Evolutionary conservation across 64 coral and sea anemone species (phyloP), one percentile per base, ranked within the genome.

Genomic region (Pocillopora damicornis): DNA sequence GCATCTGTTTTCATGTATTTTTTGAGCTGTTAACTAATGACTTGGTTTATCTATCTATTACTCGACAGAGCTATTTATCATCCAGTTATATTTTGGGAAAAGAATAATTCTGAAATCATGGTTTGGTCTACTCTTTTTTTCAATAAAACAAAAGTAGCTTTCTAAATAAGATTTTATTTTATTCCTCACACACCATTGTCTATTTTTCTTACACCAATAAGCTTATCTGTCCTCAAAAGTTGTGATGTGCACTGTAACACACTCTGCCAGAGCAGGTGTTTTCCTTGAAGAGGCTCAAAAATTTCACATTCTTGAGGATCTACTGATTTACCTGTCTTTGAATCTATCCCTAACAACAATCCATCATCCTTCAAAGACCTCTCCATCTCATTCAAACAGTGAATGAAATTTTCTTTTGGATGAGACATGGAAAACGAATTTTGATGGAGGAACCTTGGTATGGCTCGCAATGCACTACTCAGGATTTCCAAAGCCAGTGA

Each of bases 271-370:
- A 92, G 64, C 25, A 92, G 60, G 18, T 82, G 75, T 72, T 98
- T 98, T 22, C 77, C 90, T 75, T 45, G 37, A 34, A 92, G 79
- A 23, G 97, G 88, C 35, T 99, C 97, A 79, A 80, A 88, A 71
- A 99, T 37, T 22, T 87, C 79, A 37, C 69, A 35, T 30, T 75
- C 75, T 5, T 1, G 37, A 73, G 90, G 90, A 26, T 92, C 63
- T 67, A 87, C 59, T 9, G 88, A 9, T 38, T 65, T 76, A 16
- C 97, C 97, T 26, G 88, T 85, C 25, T 38, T 92, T 1, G 59
- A 73, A 37, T 88, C 51, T 77, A 99, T 76, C 7, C 97, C 97
- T 20, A 90, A 22, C 14, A 78, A 86, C 45, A 79, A 26, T 14
- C 35, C 35, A 73, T 91, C 86, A 58, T 90, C 16, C 60, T 51